Evolutionary conservation across 2,797 vertebrate species (phyloP).

Genomic region (Phalloptychus januarius): DNA sequence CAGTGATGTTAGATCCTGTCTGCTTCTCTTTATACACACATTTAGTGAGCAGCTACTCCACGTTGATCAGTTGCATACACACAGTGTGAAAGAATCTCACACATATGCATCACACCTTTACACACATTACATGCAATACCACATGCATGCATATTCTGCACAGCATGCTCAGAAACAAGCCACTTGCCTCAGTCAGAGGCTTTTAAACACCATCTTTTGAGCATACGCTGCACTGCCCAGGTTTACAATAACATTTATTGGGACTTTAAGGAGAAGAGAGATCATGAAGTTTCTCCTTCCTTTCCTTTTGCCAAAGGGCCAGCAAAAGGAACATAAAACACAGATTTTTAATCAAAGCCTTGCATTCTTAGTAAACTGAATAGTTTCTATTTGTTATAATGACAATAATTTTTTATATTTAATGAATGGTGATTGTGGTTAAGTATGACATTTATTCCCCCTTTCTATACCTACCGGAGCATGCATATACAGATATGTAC

Average conservation of each 20-base stretch:
- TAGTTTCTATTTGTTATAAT: not conserved
- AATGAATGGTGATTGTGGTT: not conserved
- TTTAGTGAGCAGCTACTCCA: constrained; percentile 41
- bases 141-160: constrained; percentile 15
- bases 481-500: not conserved
- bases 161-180: constrained; percentile 27
- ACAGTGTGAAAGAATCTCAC: not conserved
- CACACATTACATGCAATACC: constrained; percentile 29
- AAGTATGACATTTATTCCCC: not conserved
- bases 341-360: not conserved
- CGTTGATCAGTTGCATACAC: constrained; percentile 44
- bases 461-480: not conserved
- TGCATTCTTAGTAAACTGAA: not conserved
- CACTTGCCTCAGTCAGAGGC: not conserved
- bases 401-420: not conserved
- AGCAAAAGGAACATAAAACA: not conserved
- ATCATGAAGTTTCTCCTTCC: not conserved
- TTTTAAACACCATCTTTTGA: constrained; percentile 7
- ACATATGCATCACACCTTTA: constrained; percentile 1
- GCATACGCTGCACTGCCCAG: not conserved
- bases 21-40: constrained; percentile 42
- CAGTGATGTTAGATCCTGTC: constrained; percentile 39
- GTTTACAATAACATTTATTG: not conserved
- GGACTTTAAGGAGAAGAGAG: not conserved
- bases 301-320: too few species aligned